Evolutionary conservation across 2,888 invertebrate species (phyloP), one percentile per base, ranked within the genome.

Genomic region (Agrotis exclamationis): DNA sequence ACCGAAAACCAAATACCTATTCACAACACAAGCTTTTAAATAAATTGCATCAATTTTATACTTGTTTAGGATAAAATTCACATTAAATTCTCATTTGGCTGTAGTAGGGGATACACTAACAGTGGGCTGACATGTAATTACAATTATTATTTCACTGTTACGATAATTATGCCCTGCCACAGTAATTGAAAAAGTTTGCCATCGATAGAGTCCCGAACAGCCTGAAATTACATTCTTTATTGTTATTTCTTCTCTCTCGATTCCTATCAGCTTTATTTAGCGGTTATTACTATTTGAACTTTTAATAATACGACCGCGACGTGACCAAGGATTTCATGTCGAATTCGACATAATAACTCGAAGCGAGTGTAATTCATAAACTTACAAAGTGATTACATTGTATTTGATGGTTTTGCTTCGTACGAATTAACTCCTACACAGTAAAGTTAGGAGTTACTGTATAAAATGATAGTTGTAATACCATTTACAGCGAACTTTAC

Each of bases 131-230:
- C 74, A 80, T 84, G 83, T 90, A 89, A 92, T 91, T 89, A 90
- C 87, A 89, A 87, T 89, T 86, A 89, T 90, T 89, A 85, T 88
- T 89, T 88, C 83, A 86, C 87, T 88, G 88, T 87, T 88, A 88
- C 87, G 85, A 89, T 91, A 92, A 93, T 93, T 93, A 92, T 80
- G 84, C 76, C 79, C 82, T 88, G 87, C 84, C 80, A 85, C 83
- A 74, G 90, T 95, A 79, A 96, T 96, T 95, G 96, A 95, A 96
- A 96, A 96, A 96, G 87, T 96, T 96, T 94, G 93, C 87, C 89
- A 91, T 89, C 93, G 94, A 93, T 93, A 91, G 83, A 88, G 90
- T 84, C 89, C 89, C 88, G 88, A 93, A 95, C 88, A 88, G 90
- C 88, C 89, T 88, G 90, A 95, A 95, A 95, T 95, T 94, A 94